These are phyloP conservation scores for Perdita meconis DNA, from an alignment of 2,888 invertebrate genomes.

Conservation along the genomic window DNA sequence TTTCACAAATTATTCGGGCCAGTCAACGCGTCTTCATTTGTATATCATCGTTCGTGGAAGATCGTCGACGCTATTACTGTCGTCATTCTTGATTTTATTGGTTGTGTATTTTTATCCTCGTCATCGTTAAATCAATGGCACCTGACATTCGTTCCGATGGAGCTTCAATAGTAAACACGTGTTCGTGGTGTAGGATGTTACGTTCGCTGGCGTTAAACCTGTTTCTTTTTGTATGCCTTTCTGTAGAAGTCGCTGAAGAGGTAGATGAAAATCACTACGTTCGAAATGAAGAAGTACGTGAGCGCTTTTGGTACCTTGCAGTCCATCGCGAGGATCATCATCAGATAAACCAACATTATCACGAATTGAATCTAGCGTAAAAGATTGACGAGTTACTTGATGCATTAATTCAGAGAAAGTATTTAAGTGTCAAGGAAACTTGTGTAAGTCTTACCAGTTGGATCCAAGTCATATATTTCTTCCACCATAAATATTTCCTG, in stretches of 20 bases:
- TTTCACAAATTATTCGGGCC: not conserved
- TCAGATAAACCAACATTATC: slow-evolving; percentile 88
- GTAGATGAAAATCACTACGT: slow-evolving; percentile 86
- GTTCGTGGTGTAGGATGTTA: not conserved
- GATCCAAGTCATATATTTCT: slow-evolving; percentile 92
- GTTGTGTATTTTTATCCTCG: not conserved
- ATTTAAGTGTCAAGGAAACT: too few relatives aligned
- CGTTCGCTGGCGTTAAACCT: slow-evolving; percentile 61
- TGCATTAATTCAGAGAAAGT: too few relatives aligned
- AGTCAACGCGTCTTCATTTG: too few relatives aligned
- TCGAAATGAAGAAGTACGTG: slow-evolving; percentile 86
- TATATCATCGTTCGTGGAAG: too few relatives aligned
- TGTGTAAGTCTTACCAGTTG: slow-evolving; percentile 89
- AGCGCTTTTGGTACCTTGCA: slow-evolving; percentile 86
- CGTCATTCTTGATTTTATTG: not conserved
- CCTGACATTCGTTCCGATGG: not conserved
- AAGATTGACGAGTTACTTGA: slow-evolving; percentile 57
- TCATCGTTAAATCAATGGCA: not conserved
- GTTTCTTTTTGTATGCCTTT: slow-evolving; percentile 85
- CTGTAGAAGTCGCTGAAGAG: slow-evolving; percentile 87
- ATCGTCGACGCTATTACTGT: too few relatives aligned
- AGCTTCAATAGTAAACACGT: not conserved
- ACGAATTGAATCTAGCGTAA: slow-evolving; percentile 87
- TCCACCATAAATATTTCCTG: slow-evolving; percentile 93
- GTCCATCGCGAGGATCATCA: slow-evolving; percentile 85